A percentile compares a stretch with the other conserved stretches of the same genome.
Evolutionary conservation across 2,113 vertebrate genomes (phyloP).

Genomic region (Alligator mississippiensis): DNA sequence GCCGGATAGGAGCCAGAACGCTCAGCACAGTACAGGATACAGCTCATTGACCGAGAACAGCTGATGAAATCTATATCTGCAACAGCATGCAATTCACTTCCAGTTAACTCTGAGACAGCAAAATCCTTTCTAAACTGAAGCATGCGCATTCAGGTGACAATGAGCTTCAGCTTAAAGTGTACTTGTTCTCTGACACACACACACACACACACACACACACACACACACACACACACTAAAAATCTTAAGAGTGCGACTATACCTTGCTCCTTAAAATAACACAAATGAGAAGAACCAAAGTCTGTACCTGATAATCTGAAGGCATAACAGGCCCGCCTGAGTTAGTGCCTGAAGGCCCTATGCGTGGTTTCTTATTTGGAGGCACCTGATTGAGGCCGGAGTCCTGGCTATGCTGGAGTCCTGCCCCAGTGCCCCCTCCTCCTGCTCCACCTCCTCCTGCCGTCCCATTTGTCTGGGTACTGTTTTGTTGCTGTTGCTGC

Average conservation of each 20-base stretch:
- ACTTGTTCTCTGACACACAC: background rate
- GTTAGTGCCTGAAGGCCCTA: constrained; percentile 90
- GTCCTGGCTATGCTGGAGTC: constrained; percentile 89
- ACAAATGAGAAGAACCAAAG: background rate
- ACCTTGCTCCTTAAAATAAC: fast-evolving
- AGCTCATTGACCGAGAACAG: background rate
- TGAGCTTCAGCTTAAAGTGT: background rate
- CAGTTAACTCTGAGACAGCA: background rate
- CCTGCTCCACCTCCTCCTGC: constrained; percentile 63
- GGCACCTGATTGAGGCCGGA: constrained; percentile 90
- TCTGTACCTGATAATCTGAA: constrained; percentile 94
- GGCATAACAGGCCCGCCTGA: constrained; percentile 91
- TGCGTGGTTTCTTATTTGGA: constrained; percentile 94
- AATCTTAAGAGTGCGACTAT: fast-evolving
- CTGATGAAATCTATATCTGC: background rate
- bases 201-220: background rate
- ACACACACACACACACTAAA: fast-evolving
- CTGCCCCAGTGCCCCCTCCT: constrained; percentile 64
- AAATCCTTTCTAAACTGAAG: background rate
- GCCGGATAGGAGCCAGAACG: background rate
- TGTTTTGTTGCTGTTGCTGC: constrained; percentile 88
- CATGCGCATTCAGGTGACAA: background rate
- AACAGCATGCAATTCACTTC: background rate
- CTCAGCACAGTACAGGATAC: background rate
- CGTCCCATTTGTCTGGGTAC: constrained; percentile 92